Base-by-base conservation (phyloP, 2,113 vertebrate genomes). In the Castor canadensis region DNA sequence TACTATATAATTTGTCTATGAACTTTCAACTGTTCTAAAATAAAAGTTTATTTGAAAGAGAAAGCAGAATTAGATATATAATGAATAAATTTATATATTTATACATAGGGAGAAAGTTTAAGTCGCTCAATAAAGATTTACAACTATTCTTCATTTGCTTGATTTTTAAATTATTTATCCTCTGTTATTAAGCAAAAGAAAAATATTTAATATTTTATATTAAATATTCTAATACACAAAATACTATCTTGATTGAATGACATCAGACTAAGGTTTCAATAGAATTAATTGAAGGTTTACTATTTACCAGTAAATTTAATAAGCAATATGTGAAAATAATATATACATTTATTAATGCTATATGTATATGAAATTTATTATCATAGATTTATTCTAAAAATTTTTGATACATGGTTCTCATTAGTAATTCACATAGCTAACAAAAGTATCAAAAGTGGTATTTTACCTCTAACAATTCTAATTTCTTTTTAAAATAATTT, bases 401-500 rank as follows among this genome's bases (percentile, higher is more conserved):
- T 69, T 71, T 87, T 87, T 93, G 52, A 81, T 69, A 62, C 35
- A 76, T 73, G 69, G 1, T 1, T 80, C 9, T 92, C 28, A 43
- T 87, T 60, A 95, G 49, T 32, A 13, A 91, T 30, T 60, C 8
- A 32, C 54, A 62, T 40, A 93, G 66, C 22, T 87, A 80, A 88
- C 84, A 73, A 80, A 83, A 94, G 11, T n/a, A 66, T 10, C 71
- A 20, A 54, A 93, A 83, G 32, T 4, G 2, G 87, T 73, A 26
- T 91, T 88, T 91, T 90, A 45, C 16, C 12, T 62, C 75, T 71
- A 94, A 52, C 6, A 91, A 32, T 80, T 91, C 15, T 75, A 40
- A 88, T 43, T 91, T 91, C 80, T 17, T 60, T 91, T n/a, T n/a
- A n/a, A n/a, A 26, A 80, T 91, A 35, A 96, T 24, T 91, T 6